Evolutionary conservation across 2,113 vertebrate species (phyloP), one percentile per base, ranked within the genome.

Genomic region (Perca flavescens): DNA sequence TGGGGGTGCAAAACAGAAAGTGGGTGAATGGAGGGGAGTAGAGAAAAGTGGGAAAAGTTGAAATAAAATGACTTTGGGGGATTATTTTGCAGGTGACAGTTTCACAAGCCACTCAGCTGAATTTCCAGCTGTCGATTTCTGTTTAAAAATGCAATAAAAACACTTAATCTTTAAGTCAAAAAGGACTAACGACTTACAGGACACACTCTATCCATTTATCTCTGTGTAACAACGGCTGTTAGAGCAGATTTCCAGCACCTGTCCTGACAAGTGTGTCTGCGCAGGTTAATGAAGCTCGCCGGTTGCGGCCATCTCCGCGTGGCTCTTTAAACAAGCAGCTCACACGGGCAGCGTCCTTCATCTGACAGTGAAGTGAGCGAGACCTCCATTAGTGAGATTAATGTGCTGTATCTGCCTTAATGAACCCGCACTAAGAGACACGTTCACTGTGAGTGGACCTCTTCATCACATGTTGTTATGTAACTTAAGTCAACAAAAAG

Each of bases 311-410:
- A 72, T 86, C 65, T 61, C 60, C 15, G 10, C 13, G 36, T 40
- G 25, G 69, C 47, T 53, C 43, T 78, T 87, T 72, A 70, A 89
- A 76, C 76, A 69, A 86, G 82, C 86, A 64, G 77, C 79, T 79
- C 70, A 47, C 63, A 58, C 14, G 13, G 21, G 21, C 70, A 16
- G 8, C 58, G 79, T 75, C 88, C 89, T 90, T 90, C 89, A 72
- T 12, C 34, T 78, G 86, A 84, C 86, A 68, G 79, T 4, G 49
- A 76, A 31, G 67, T 19, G 62, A 84, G 74, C 16, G 16, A 77
- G 71, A 52, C 72, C 66, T 88, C 88, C 84, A 87, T 89, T 81
- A 87, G 90, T 65, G 84, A 84, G 87, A 89, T 86, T 78, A 85
- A 91, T 89, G 86, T 79, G 80, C 63, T 28, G 77, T 47, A 74